A percentile compares a stretch with the other conserved stretches of the same genome.
These are phyloP conservation scores for Neoascia interrupta DNA, from an alignment of 2,888 invertebrate genomes.

Conservation along the genomic window DNA sequence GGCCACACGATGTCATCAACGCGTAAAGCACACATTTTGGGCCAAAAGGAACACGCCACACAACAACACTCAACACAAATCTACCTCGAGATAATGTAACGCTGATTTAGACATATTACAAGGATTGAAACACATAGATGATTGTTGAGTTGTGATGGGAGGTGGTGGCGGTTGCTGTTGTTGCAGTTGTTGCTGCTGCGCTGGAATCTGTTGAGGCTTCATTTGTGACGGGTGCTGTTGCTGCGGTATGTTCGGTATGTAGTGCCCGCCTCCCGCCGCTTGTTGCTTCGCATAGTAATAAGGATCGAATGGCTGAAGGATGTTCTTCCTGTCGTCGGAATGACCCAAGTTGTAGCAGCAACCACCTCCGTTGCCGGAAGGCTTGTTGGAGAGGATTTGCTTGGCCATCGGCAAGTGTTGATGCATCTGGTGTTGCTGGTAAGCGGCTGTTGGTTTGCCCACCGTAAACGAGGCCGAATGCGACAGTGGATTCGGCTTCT, in stretches of 20 bases:
- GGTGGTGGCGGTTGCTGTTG: slow-evolving; percentile 69
- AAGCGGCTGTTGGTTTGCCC: slow-evolving; percentile 72
- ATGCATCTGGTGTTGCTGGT: slow-evolving; percentile 71
- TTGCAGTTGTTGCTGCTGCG: slow-evolving; percentile 71
- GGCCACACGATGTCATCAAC: slow-evolving; percentile 24
- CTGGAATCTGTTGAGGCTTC: slow-evolving; percentile 22
- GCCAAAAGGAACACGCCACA: slow-evolving; percentile 42
- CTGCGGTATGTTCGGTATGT: slow-evolving; percentile 46
- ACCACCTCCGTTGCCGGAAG: slow-evolving; percentile 54
- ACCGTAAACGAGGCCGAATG: slow-evolving; percentile 77
- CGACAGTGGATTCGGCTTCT: slow-evolving; percentile 72
- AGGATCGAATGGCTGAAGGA: slow-evolving; percentile 76
- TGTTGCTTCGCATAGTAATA: slow-evolving; percentile 76
- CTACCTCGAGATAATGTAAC: slow-evolving; percentile 78
- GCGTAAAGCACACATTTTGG: neutral
- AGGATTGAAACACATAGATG: slow-evolving; percentile 74
- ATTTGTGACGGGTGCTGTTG: slow-evolving; percentile 69
- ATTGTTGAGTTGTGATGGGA: slow-evolving; percentile 72
- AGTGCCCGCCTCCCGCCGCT: slow-evolving; percentile 54
- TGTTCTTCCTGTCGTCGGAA: slow-evolving; percentile 71
- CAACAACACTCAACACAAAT: slow-evolving; percentile 70
- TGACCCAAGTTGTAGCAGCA: slow-evolving; percentile 63
- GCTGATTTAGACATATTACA: slow-evolving; percentile 78
- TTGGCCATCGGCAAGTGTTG: slow-evolving; percentile 68
- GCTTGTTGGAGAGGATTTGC: slow-evolving; percentile 57